These are phyloP conservation scores for Napeogenes sylphis DNA, from an alignment of 2,888 invertebrate species.

Conservation along the genomic window DNA sequence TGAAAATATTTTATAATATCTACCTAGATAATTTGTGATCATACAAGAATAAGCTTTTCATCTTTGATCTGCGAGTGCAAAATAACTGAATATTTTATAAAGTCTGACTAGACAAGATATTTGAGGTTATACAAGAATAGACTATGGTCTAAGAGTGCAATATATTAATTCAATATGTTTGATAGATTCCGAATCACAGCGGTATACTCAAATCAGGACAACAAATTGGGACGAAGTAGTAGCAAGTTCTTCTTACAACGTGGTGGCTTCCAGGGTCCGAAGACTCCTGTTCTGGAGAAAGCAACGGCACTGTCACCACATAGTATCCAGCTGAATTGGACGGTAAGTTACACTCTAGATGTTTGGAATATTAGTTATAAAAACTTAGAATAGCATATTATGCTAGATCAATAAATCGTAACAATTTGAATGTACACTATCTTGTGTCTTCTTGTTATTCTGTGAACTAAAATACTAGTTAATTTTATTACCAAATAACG, in stretches of 20 bases:
- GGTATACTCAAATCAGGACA: slow-evolving; percentile 96
- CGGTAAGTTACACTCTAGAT: slow-evolving; percentile 64
- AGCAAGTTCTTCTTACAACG: slow-evolving; percentile 73
- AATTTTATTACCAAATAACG: too few relatives aligned
- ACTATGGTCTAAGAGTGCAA: neutral
- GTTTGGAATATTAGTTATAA: neutral
- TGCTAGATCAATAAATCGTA: neutral
- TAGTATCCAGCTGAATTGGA: slow-evolving; percentile 86
- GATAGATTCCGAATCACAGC: slow-evolving; percentile 92
- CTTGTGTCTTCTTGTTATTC: too few relatives aligned
- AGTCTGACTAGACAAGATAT: too few relatives aligned
- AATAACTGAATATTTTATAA: too few relatives aligned
- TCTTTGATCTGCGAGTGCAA: too few relatives aligned
- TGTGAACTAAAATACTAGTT: too few relatives aligned
- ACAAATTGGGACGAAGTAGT: slow-evolving; percentile 81
- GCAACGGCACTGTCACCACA: slow-evolving; percentile 84
- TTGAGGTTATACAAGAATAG: neutral
- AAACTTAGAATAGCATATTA: neutral
- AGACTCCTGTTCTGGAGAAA: slow-evolving; percentile 82
- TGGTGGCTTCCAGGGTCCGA: slow-evolving; percentile 79
- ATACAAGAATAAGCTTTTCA: too few relatives aligned
- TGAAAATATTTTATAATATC: too few relatives aligned
- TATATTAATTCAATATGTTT: too few relatives aligned
- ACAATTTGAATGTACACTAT: too few relatives aligned
- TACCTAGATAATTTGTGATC: too few relatives aligned